Evolutionary conservation across 2,113 vertebrate genomes (phyloP).

Genomic region (Danio rerio): GRCz12tu NC_133182.1:67160001-67160500

Average conservation of each 20-base stretch:
- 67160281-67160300: not conserved
- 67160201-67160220: not conserved
- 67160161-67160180: not conserved
- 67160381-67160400: too few species aligned
- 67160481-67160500: too few species aligned
- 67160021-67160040: conserved; percentile 14
- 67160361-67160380: too few species aligned
- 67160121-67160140: conserved; percentile 36
- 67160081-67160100: conserved; percentile 72
- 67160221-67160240: not conserved
- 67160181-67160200: not conserved
- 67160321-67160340: too few species aligned
- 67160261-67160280: not conserved
- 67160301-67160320: not conserved
- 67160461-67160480: too few species aligned
- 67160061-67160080: conserved; percentile 62
- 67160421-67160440: too few species aligned
- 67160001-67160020: conserved; percentile 60
- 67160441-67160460: too few species aligned
- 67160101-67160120: conserved; percentile 64
- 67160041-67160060: conserved; percentile 51
- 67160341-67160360: too few species aligned
- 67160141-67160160: conserved; percentile 15
- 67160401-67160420: too few species aligned
- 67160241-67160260: not conserved